Conservation (phyloP, 2,113 vertebrate genomes). For the Anarhynchus alexandrinus region DNA sequence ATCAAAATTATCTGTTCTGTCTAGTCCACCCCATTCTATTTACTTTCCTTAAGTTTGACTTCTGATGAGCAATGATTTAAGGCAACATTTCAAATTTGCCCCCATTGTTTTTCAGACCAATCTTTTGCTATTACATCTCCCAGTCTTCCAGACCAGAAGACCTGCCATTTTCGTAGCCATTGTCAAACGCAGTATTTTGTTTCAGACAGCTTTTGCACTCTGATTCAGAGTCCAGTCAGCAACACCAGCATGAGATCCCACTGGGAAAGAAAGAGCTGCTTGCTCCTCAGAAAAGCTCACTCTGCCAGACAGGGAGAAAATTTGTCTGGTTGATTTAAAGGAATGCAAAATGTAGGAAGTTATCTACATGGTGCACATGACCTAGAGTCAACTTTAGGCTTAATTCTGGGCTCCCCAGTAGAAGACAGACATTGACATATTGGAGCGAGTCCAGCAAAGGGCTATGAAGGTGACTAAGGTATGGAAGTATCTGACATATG, state of each 20-base stretch:
- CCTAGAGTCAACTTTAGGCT: neutral
- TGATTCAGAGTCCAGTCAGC: neutral
- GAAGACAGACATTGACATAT: neutral
- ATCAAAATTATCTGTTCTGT: conserved; percentile 43
- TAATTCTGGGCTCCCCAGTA: neutral
- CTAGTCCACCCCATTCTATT: neutral
- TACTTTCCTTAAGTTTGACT: conserved; percentile 6
- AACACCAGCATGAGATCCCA: neutral
- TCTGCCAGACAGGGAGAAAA: neutral
- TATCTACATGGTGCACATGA: fast-evolving
- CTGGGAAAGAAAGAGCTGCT: neutral
- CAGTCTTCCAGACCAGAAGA: neutral
- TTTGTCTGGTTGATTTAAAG: neutral
- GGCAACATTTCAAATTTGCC: neutral
- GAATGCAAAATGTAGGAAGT: neutral
- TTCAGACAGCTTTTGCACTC: neutral
- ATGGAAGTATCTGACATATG: neutral
- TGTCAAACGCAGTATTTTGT: neutral
- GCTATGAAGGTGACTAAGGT: neutral
- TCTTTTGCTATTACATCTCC: neutral
- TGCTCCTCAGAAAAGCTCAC: neutral
- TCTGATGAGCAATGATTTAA: neutral
- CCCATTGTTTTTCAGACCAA: neutral
- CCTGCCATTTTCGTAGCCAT: neutral
- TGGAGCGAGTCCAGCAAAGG: neutral